These are phyloP conservation scores for Parauchenoglanis punctatus DNA, from an alignment of 2,797 vertebrate genomes.

Conservation along the genomic window DNA sequence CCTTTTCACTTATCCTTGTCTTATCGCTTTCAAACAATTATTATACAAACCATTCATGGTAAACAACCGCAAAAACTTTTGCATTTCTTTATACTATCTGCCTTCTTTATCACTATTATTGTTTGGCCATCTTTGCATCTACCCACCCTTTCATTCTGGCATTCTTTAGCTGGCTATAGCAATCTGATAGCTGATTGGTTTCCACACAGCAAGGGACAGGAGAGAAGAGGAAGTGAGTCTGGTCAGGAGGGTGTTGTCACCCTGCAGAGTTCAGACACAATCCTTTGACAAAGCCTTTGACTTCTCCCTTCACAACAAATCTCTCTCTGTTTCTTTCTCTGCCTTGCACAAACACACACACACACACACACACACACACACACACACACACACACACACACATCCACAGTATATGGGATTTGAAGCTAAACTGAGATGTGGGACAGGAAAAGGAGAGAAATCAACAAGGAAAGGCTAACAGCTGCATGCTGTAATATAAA, in stretches of 20 bases:
- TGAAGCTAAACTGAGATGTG: background rate
- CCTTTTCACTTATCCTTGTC: slow-evolving; percentile 14
- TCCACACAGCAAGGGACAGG: slow-evolving; percentile 31
- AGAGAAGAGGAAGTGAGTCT: slow-evolving; percentile 47
- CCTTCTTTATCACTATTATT: background rate
- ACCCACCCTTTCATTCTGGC: slow-evolving; percentile 20
- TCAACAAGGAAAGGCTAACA: slow-evolving; percentile 14
- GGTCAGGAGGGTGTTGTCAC: slow-evolving; percentile 47
- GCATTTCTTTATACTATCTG: background rate
- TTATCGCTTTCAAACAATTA: background rate
- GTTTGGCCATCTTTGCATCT: background rate
- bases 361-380: background rate
- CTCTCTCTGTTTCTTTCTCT: background rate
- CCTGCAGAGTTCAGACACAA: slow-evolving; percentile 45
- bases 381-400: background rate
- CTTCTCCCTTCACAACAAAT: slow-evolving; percentile 45
- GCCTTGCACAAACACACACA: background rate
- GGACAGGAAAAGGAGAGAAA: slow-evolving; percentile 8
- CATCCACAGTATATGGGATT: background rate
- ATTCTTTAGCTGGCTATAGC: slow-evolving; percentile 49
- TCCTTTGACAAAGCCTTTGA: slow-evolving; percentile 52
- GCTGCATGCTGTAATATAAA: slow-evolving; percentile 17
- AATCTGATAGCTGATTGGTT: slow-evolving; percentile 57
- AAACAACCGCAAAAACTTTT: background rate
- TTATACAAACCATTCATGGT: slow-evolving; percentile 4